A percentile compares a stretch with the other conserved stretches of the same genome.
Conservation (phyloP, 2,888 invertebrate species). For the Agrilus biguttatus region DNA sequence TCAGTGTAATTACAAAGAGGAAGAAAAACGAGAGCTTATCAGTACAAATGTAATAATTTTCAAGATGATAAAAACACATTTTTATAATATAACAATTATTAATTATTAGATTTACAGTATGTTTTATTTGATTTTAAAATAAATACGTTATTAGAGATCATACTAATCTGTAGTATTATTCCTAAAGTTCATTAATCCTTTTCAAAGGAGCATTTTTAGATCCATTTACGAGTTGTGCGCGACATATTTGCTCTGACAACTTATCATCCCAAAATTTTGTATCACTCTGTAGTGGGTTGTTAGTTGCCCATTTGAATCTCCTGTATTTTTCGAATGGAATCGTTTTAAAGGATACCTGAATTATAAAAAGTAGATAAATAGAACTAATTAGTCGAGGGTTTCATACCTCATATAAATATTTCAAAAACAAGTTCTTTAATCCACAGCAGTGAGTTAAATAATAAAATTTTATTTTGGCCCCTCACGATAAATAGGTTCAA, state of each 20-base stretch:
- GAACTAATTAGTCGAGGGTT: too few species aligned
- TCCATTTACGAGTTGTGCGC: conserved; percentile 12
- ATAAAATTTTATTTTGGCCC: too few species aligned
- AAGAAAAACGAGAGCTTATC: too few species aligned
- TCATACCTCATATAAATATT: too few species aligned
- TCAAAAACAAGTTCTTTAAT: too few species aligned
- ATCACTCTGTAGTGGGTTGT: conserved; percentile 6
- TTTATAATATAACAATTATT: too few species aligned
- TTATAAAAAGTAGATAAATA: conserved; percentile 5
- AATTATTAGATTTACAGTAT: too few species aligned
- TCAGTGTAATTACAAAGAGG: too few species aligned
- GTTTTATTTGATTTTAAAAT: too few species aligned
- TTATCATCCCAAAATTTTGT: conserved; percentile 21
- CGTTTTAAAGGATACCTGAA: conserved; percentile 18
- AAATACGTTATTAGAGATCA: conserved; percentile 8
- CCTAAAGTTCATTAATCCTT: too few species aligned
- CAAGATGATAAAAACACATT: too few species aligned
- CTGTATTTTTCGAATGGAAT: conserved; percentile 18
- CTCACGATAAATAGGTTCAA: neutral
- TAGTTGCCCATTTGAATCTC: conserved; percentile 12
- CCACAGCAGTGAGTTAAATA: neutral
- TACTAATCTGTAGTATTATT: conserved; percentile 1
- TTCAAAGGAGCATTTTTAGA: neutral
- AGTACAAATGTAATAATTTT: too few species aligned
- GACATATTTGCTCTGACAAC: conserved; percentile 10